Evolutionary conservation across 2,888 invertebrate species (phyloP), one percentile per base, ranked within the genome.

Genomic region (Parnassius glacialis): DNA sequence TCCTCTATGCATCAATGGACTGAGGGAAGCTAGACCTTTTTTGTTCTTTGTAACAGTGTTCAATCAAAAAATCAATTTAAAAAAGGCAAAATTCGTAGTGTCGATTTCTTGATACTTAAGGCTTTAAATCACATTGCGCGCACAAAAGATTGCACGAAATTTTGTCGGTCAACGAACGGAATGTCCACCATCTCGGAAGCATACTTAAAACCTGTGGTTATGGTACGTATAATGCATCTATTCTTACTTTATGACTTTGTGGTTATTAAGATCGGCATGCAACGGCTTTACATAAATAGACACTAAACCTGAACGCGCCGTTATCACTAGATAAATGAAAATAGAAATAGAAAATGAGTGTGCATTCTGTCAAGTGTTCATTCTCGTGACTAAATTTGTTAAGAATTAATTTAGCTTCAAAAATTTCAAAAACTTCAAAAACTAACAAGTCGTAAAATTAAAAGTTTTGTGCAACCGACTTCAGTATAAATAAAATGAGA

Each of bases 141-240:
- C 9, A 13, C 5, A 47, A 54, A 56, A n/a, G n/a, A 45, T 47
- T 11, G 16, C 12, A 20, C 47, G n/a, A 56, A 34, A 47, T 43
- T 45, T 44, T 47, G 58, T 48, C 50, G 45, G 34, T 43, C 57
- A 57, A 51, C 53, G 60, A 54, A 57, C 53, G 34, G 34, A 43
- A 25, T 2, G 50, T 3, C 56, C 42, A 12, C 59, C 42, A 25
- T 44, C 44, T 56, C 50, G n/a, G 34, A 55, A 55, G 25, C 20
- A 25, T 44, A 52, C 45, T 58, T 44, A 52, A 58, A 58, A 52
- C 58, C 58, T 45, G 58, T 34, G 52, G 58, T 42, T 53, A 53
- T 20, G 20, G 20, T 20, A 20, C 20, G 13, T 52, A 52, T 52
- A 52, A 53, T 59, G 53, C 53, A 16, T 48, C 54, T 53, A 45